Percentiles rank a stretch among this genome's conserved stretches.
phyloP scores from a whole-genome alignment of 2,888 invertebrate genomes.

The Erebia epiphron region DNA sequence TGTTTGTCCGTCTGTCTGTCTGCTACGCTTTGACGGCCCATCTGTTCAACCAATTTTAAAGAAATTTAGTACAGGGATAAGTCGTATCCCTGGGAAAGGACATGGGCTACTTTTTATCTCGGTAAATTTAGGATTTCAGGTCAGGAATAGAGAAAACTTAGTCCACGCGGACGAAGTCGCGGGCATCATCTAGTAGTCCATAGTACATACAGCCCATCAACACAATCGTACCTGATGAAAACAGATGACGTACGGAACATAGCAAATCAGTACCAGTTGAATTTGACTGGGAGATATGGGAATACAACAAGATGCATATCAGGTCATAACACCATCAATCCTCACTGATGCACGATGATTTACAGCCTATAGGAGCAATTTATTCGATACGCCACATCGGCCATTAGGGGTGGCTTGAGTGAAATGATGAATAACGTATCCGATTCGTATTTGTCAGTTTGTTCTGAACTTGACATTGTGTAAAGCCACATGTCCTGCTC shows the following conservation, averaged over 20 bases:
- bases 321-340: conserved; percentile 46
- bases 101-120: too few species aligned
- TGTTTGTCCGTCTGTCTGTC: too few species aligned
- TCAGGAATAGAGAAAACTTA: too few species aligned
- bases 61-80: too few species aligned
- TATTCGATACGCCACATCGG: conserved; percentile 45
- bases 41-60: too few species aligned
- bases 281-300: conserved; percentile 1
- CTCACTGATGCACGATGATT: conserved; percentile 44
- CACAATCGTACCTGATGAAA: conserved; percentile 5
- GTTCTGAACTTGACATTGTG: background rate
- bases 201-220: background rate
- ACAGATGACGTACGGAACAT: background rate
- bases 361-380: conserved; percentile 49
- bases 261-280: conserved; percentile 15
- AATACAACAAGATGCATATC: conserved; percentile 33
- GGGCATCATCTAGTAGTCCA: background rate
- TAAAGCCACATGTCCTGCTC: too few species aligned
- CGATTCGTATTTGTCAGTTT: conserved; percentile 10
- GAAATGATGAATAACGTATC: conserved; percentile 33
- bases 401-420: conserved; percentile 38
- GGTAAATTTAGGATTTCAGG: too few species aligned
- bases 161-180: too few species aligned
- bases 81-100: too few species aligned
- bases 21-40: too few species aligned